Conservation (phyloP, 2,888 invertebrate genomes). For the Brachyopa scutellaris region DNA sequence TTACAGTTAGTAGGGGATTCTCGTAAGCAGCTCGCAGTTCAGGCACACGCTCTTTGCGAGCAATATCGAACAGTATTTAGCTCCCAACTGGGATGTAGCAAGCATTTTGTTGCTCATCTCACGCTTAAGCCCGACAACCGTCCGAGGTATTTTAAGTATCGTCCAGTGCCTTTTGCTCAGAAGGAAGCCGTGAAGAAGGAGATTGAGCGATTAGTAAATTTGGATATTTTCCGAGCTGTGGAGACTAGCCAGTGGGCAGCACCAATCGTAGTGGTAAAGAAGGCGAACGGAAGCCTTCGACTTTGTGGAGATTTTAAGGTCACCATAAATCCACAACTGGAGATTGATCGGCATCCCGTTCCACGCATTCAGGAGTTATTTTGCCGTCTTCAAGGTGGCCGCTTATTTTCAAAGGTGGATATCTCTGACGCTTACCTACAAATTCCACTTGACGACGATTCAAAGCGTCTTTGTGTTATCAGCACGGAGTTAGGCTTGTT, state of each 20-base stretch:
- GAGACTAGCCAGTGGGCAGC: slow-evolving; percentile 1
- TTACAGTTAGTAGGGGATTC: neutral
- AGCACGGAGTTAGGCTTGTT: neutral
- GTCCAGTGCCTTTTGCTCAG: slow-evolving; percentile 22
- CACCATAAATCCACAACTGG: neutral
- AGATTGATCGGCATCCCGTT: neutral
- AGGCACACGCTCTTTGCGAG: slow-evolving; percentile 10
- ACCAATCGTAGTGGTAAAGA: neutral
- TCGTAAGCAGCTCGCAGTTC: neutral
- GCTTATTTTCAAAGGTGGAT: neutral
- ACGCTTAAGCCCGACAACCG: too few relatives aligned
- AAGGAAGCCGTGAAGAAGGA: neutral
- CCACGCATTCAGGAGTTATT: neutral
- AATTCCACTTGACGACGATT: neutral
- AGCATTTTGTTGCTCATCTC: slow-evolving; percentile 1
- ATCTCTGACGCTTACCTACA: neutral
- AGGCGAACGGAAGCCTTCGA: neutral
- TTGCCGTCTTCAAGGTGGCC: neutral
- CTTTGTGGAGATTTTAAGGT: neutral
- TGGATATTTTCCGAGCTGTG: neutral
- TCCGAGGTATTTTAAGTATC: slow-evolving; percentile 2
- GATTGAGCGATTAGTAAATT: neutral
- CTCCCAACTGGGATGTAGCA: slow-evolving; percentile 1
- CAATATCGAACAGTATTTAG: neutral
- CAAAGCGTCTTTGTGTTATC: neutral